Conservation (phyloP, 2,797 vertebrate species). For the Acipenser oxyrinchus region DNA sequence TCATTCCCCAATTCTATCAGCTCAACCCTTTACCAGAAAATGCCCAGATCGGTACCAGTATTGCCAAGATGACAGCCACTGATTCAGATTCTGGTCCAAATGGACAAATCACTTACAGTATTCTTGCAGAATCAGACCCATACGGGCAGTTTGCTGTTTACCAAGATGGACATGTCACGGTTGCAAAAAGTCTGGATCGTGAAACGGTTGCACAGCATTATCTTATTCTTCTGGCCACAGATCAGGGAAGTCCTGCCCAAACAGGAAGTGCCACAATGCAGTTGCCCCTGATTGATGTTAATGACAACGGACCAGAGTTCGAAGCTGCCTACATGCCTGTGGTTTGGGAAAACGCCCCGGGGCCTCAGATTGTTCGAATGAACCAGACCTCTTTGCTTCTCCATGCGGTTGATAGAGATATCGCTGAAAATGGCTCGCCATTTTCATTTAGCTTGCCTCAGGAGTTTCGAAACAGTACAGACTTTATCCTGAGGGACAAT, state of each 20-base stretch:
- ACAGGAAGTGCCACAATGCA: constrained; percentile 71
- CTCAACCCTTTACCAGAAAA: constrained; percentile 68
- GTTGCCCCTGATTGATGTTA: constrained; percentile 72
- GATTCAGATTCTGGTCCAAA: constrained; percentile 77
- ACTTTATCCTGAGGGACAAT: constrained; percentile 79
- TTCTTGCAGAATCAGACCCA: constrained; percentile 66
- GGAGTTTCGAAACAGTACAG: constrained; percentile 59
- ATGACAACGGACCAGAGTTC: constrained; percentile 79
- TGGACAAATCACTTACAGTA: constrained; percentile 68
- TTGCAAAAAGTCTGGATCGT: constrained; percentile 63
- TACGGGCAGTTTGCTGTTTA: constrained; percentile 64
- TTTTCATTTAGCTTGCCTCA: constrained; percentile 63
- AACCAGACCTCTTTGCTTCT: constrained; percentile 72
- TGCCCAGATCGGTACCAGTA: constrained; percentile 59
- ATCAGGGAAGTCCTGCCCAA: constrained; percentile 62
- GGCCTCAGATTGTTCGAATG: constrained; percentile 63
- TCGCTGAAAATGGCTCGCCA: constrained; percentile 68
- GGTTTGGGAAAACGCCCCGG: constrained; percentile 71
- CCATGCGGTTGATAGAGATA: constrained; percentile 62
- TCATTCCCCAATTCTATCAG: constrained; percentile 66
- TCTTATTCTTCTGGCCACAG: constrained; percentile 69
- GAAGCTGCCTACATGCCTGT: constrained; percentile 66
- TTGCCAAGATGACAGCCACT: constrained; percentile 63
- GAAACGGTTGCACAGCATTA: constrained; percentile 59
- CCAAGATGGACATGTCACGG: constrained; percentile 59